These are phyloP conservation scores for Cavia porcellus DNA, from an alignment of 2,113 vertebrate genomes.

Conservation along the genomic window DNA sequence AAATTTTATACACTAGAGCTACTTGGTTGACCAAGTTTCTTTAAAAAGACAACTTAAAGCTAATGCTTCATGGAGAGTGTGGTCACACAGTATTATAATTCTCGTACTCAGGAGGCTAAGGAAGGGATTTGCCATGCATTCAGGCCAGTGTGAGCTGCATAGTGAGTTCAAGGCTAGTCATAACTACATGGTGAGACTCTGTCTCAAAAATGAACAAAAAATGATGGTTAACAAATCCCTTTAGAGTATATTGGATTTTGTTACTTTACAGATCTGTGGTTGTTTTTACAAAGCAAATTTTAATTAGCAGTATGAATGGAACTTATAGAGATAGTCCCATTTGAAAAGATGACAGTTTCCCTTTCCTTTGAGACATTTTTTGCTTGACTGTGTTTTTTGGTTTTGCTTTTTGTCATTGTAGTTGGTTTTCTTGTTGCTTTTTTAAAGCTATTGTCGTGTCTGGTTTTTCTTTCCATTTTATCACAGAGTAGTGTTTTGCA, in stretches of 20 bases:
- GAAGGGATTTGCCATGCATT: background rate
- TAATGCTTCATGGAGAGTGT: background rate
- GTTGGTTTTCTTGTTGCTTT: background rate
- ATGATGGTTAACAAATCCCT: background rate
- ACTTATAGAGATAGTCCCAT: background rate
- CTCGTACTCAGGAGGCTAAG: background rate
- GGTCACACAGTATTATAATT: background rate
- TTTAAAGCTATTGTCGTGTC: background rate
- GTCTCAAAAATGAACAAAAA: background rate
- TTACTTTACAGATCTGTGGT: background rate
- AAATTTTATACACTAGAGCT: background rate
- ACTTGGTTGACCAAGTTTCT: slow-evolving; percentile 1
- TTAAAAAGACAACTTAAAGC: background rate
- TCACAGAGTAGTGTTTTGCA: background rate
- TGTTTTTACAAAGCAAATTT: background rate
- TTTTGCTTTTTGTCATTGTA: background rate
- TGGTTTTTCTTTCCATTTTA: background rate
- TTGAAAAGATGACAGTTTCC: background rate
- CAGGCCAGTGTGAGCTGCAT: background rate
- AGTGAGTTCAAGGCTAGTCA: background rate
- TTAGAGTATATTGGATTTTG: background rate
- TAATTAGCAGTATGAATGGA: background rate
- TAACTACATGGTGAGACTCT: background rate
- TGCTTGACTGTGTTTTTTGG: background rate
- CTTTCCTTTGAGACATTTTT: background rate